Evolutionary conservation across 2,797 vertebrate species (phyloP).

Genomic region (Sebastes umbrosus): DNA sequence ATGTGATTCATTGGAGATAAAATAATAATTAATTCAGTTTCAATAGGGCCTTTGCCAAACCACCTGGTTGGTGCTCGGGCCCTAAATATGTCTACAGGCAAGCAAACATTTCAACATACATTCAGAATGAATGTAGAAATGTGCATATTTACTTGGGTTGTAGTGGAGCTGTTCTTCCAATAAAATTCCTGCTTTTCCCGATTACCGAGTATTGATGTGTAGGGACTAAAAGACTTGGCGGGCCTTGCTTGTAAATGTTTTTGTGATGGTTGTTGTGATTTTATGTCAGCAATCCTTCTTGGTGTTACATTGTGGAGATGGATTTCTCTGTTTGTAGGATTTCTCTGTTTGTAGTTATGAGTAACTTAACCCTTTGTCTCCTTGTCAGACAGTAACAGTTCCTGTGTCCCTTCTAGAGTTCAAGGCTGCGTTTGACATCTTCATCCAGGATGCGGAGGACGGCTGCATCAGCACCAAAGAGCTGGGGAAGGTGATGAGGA

Average conservation of each 20-base stretch:
- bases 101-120: background rate
- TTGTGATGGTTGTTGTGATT: background rate
- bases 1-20: no score
- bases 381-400: background rate
- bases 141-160: background rate
- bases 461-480: constrained; percentile 88
- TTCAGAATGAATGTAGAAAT: background rate
- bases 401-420: constrained; percentile 84
- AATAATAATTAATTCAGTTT: no score
- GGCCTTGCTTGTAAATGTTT: background rate
- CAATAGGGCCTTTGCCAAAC: no score
- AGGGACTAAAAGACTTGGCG: background rate
- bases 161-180: background rate
- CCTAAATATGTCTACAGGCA: background rate
- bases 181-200: background rate
- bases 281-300: background rate
- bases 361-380: background rate
- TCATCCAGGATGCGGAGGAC: constrained; percentile 91
- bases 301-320: background rate
- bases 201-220: background rate
- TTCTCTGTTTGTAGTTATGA: background rate
- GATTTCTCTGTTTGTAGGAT: background rate
- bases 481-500: constrained; percentile 89
- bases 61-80: no score
- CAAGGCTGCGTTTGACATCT: constrained; percentile 97